Evolutionary conservation across 2,113 vertebrate genomes (phyloP), one percentile per base, ranked within the genome.

Genomic region (Tetrax tetrax): DNA sequence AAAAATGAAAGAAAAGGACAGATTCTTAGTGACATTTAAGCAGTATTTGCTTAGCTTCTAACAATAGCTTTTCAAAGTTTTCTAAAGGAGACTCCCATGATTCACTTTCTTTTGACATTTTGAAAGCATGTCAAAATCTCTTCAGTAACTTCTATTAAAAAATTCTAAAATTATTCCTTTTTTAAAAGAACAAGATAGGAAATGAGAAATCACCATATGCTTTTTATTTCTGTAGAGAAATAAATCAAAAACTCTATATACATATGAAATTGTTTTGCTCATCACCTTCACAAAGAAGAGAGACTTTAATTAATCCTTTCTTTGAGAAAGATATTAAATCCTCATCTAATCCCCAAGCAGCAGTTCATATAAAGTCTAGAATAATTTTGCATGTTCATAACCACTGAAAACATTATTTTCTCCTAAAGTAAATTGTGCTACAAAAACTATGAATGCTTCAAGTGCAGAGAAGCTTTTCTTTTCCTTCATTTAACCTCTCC

Each of bases 261-360:
- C 35, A 47, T n/a, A 61, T 22, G n/a, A 80, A 93, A 82, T 91
- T 83, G 17, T 88, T 93, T 92, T 83, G 64, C 79, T 88, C 75
- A 56, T 77, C 90, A 80, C 53, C 60, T 93, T 92, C 47, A 12
- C 45, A 45, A 87, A 91, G 79, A 92, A 71, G 79, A 68, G n/a
- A 79, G 43, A 63, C 33, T 94, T 92, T 90, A 96, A 95, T 95
- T 92, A 97, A 93, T 92, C 85, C 54, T 86, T 72, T 90, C 51
- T 86, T 71, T 74, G 71, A 91, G 78, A 65, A 83, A 88, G 64
- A 83, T 88, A 93, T 77, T 86, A 85, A 96, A 92, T 86, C 68
- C 93, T 83, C 79, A 81, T 94, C 82, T 97, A 95, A 95, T 94
- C 76, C 82, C 90, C 31, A 7, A 86, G 75, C 59, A 86, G 79